phyloP scores from a whole-genome alignment of 1,140 invertebrate genomes.

The Danaus plexippus region DNA sequence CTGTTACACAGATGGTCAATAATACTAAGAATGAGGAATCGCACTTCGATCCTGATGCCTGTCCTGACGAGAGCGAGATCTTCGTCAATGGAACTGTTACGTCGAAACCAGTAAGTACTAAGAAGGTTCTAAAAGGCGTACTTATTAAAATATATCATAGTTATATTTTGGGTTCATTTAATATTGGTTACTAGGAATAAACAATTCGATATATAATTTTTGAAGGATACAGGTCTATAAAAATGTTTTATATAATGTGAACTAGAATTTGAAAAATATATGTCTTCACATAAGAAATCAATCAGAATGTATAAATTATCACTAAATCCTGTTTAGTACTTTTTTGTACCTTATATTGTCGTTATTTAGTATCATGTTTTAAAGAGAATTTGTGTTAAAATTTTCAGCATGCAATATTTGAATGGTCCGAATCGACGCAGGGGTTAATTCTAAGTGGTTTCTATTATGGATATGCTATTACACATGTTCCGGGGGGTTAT shows the following conservation, averaged over 20 bases:
- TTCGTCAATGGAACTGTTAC: constrained; percentile 47
- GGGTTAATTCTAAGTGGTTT: constrained; percentile 73
- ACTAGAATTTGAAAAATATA: no score
- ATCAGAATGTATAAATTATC: no score
- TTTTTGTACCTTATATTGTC: no score
- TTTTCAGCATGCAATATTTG: constrained; percentile 66
- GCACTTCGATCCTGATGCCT: constrained; percentile 50
- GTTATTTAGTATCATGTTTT: constrained; percentile 2
- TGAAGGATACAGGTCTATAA: no score
- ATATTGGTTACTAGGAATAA: no score
- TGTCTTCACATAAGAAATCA: no score
- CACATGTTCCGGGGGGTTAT: constrained; percentile 75
- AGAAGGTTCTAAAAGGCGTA: no score
- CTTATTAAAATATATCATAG: no score
- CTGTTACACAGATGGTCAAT: constrained; percentile 81
- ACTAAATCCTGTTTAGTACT: no score
- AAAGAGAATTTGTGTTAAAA: neutral
- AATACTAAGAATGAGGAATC: constrained; percentile 41
- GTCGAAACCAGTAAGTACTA: constrained; percentile 45
- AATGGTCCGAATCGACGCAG: constrained; percentile 75
- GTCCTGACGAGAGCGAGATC: constrained; percentile 51
- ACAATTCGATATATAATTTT: no score
- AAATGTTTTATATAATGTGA: no score
- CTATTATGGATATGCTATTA: constrained; percentile 76
- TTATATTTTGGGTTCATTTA: no score